These are phyloP conservation scores for Drosophila pseudotakahashii DNA, from an alignment of 2,888 invertebrate species.

Conservation along the genomic window DNA sequence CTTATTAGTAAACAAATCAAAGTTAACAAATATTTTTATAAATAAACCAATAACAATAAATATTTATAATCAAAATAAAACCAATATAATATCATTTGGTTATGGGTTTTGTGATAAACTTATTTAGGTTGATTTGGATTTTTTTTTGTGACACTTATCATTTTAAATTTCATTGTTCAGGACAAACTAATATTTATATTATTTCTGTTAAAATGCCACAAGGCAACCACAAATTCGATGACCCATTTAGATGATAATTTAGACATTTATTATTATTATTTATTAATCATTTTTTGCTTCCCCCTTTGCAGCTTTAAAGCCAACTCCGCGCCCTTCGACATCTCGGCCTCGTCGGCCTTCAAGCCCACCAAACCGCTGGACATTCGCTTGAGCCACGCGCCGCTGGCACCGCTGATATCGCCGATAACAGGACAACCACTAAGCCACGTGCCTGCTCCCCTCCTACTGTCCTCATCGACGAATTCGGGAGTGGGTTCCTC, in stretches of 20 bases:
- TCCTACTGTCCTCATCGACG: slow-evolving; percentile 63
- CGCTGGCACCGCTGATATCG: slow-evolving; percentile 63
- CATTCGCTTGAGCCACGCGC: slow-evolving; percentile 49
- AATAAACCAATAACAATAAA: too few species aligned
- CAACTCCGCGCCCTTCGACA: slow-evolving; percentile 75
- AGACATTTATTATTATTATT: not conserved
- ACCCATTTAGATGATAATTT: not conserved
- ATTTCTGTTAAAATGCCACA: not conserved
- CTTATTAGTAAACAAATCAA: too few species aligned
- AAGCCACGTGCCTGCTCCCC: slow-evolving; percentile 67
- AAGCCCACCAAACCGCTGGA: slow-evolving; percentile 83
- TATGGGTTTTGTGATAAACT: not conserved
- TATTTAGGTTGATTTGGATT: not conserved
- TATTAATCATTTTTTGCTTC: not conserved
- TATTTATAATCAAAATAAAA: too few species aligned
- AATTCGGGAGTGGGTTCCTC: slow-evolving; percentile 53
- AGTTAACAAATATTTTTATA: too few species aligned
- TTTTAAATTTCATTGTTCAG: not conserved
- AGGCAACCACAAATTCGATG: not conserved
- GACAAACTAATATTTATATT: not conserved
- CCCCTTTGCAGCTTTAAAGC: slow-evolving; percentile 76
- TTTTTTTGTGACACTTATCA: not conserved
- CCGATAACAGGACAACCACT: slow-evolving; percentile 68
- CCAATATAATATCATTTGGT: too few species aligned
- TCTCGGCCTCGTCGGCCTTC: slow-evolving; percentile 79